Conservation (phyloP, 23 tunicate genomes). For the Halocynthia aurantium region DNA sequence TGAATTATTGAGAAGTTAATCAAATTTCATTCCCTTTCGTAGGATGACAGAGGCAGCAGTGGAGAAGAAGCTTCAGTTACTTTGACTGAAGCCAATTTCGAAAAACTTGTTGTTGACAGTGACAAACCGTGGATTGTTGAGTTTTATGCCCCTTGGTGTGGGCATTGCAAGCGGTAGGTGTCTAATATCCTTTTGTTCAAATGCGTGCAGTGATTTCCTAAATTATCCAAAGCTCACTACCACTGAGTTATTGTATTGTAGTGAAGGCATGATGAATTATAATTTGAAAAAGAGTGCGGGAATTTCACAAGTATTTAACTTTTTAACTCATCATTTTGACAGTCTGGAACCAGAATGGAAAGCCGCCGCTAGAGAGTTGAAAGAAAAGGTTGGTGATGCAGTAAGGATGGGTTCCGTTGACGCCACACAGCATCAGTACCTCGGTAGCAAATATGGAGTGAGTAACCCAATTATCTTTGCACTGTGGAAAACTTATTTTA, state of each 20-base stretch:
- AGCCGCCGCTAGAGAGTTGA: slow-evolving; percentile 79
- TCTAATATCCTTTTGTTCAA: neutral
- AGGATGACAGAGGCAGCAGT: slow-evolving; percentile 29
- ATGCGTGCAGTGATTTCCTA: too few relatives aligned
- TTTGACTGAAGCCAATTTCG: slow-evolving; percentile 94
- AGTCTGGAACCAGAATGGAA: slow-evolving; percentile 96
- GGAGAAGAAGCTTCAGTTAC: slow-evolving; percentile 65
- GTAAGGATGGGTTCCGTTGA: slow-evolving; percentile 92
- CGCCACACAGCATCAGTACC: slow-evolving; percentile 80
- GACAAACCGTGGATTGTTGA: slow-evolving; percentile 98
- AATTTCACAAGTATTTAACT: neutral
- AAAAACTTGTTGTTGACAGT: slow-evolving; percentile 70
- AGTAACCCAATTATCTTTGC: neutral
- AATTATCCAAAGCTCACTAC: too few relatives aligned
- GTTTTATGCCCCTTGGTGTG: slow-evolving; percentile 99
- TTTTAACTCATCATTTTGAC: neutral
- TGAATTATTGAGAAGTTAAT: too few relatives aligned
- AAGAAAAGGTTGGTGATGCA: slow-evolving; percentile 62
- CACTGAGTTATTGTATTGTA: too few relatives aligned
- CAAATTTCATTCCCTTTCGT: too few relatives aligned
- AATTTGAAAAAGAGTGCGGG: too few relatives aligned
- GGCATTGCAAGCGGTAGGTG: slow-evolving; percentile 92
- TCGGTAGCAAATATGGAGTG: slow-evolving; percentile 82
- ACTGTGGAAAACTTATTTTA: neutral
- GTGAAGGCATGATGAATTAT: too few relatives aligned